Base-by-base conservation (phyloP, 1,140 invertebrate species). In the Anoplophora glabripennis region DNA sequence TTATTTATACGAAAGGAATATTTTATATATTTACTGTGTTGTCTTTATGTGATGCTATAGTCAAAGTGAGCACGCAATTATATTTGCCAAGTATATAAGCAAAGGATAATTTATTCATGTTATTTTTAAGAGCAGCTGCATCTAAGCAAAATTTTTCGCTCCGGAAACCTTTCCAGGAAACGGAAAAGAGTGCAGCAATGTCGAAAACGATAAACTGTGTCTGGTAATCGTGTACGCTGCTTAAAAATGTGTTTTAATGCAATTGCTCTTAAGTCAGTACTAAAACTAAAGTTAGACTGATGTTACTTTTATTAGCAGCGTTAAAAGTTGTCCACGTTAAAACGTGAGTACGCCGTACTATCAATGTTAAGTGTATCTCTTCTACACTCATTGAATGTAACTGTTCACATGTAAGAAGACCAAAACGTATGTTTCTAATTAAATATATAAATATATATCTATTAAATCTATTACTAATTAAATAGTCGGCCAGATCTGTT, bases 271-370 rank as follows among this genome's bases (percentile, higher is more conserved):
- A 53, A 42, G 18, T 53, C 10, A 40, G 40, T 21, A 47, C n/a
- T 47, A 15, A 47, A 14, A 47, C 18, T 21, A 47, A 14, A 47
- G 5, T 34, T 34, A 51, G 34, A 51, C 18, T 36, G 38, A 28
- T 28, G 21, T 28, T 28, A 28, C 21, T 28, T 28, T 28, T 28
- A 28, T 28, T 28, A 28, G 21, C 21, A 28, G 21, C 21, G 21
- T 21, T 18, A 15, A 40, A 18, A 41, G 11, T 11, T 40, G 15
- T 53, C n/a, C 47, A 36, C 47, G 47, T 49, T 11, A 44, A 64
- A 46, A 59, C 42, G 57, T 54, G 61, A 64, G 61, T 56, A 64
- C 37, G 53, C 61, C 61, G 61, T 64, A 64, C 57, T 64, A 64
- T 56, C 48, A 42, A 57, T 63, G 49, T 62, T 62, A 34, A 21